Percentiles rank a stretch among this genome's conserved stretches.
phyloP scores from a whole-genome alignment of 2,113 vertebrate genomes.

The Mustelus asterias region DNA sequence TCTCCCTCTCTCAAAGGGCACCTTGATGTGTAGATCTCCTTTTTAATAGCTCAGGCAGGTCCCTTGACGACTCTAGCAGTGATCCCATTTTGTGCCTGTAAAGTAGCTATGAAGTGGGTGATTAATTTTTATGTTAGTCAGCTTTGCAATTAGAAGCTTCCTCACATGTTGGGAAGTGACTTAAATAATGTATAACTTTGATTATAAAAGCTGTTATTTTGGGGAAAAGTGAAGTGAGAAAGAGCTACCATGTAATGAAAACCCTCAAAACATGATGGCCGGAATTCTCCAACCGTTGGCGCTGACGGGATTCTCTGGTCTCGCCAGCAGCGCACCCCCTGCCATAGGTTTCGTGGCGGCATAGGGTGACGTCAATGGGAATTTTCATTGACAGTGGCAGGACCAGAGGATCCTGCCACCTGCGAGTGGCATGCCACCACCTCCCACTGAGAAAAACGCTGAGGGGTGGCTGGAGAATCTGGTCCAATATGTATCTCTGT shows the following conservation, averaged over 20 bases:
- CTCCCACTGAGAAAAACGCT: too few relatives aligned
- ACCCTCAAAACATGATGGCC: not conserved
- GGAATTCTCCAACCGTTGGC: too few relatives aligned
- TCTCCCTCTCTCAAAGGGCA: not conserved
- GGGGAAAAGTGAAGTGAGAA: not conserved
- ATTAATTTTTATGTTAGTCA: not conserved
- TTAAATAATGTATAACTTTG: not conserved
- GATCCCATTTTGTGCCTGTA: not conserved
- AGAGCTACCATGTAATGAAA: not conserved
- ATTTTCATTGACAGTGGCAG: too few relatives aligned
- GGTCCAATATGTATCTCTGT: not conserved
- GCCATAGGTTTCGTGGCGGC: too few relatives aligned
- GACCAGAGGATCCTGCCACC: too few relatives aligned
- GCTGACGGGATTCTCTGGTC: too few relatives aligned
- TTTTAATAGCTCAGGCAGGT: not conserved
- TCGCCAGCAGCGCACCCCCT: too few relatives aligned
- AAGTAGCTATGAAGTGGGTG: not conserved
- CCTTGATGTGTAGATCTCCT: not conserved
- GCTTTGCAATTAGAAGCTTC: not conserved
- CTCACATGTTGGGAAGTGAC: not conserved
- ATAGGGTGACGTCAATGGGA: too few relatives aligned
- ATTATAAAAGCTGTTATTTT: not conserved
- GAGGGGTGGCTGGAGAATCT: too few relatives aligned
- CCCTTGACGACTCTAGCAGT: not conserved
- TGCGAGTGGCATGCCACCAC: too few relatives aligned